Evolutionary conservation across 2,113 vertebrate genomes (phyloP).

Genomic region (Gavia stellata): DNA sequence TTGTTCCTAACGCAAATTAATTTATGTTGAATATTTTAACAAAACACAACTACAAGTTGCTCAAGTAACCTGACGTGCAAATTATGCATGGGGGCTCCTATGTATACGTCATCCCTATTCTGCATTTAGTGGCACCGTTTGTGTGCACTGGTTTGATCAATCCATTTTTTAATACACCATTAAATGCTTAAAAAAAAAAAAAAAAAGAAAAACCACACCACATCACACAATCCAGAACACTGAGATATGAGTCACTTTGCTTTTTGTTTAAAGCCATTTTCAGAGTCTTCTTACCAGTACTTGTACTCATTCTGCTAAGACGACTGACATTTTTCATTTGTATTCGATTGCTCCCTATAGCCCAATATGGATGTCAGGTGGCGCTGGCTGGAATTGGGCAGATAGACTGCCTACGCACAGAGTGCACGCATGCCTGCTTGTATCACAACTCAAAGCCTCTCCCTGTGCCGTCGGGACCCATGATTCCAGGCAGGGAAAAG

Average conservation of each 20-base stretch:
- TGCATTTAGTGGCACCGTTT: neutral
- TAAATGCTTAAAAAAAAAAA: neutral
- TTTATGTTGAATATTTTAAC: neutral
- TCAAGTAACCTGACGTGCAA: neutral
- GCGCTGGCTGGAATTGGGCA: neutral
- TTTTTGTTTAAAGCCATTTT: neutral
- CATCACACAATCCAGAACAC: neutral
- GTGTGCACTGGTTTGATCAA: neutral
- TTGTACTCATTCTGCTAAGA: neutral
- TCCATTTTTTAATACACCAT: neutral
- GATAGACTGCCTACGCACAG: neutral
- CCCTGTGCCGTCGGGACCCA: neutral
- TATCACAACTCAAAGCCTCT: neutral
- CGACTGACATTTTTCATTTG: neutral
- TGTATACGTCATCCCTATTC: accelerated
- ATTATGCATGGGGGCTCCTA: neutral
- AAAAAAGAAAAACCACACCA: neutral
- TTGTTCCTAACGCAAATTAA: neutral
- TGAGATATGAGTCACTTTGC: neutral
- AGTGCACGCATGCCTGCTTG: neutral
- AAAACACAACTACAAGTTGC: neutral
- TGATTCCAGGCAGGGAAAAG: neutral
- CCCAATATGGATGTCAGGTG: neutral
- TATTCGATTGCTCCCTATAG: neutral
- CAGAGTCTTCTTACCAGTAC: neutral